Conservation (phyloP, 2,797 vertebrate genomes). For the Cynodonichthys magdalenae region DNA sequence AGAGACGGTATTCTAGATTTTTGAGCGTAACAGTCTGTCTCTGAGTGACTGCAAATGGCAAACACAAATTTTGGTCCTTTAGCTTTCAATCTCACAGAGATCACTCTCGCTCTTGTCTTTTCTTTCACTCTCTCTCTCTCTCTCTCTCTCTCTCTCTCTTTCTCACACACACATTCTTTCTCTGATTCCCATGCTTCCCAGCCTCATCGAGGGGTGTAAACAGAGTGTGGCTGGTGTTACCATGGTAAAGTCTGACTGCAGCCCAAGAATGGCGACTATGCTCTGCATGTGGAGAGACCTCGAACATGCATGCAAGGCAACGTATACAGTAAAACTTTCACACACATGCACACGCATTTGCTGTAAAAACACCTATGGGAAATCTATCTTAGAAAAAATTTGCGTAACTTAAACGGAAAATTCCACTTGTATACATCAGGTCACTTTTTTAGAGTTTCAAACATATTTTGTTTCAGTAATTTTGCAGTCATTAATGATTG, state of each 20-base stretch:
- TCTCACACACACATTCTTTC: conserved; percentile 41
- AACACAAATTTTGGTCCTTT: conserved; percentile 49
- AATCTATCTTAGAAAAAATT: conserved; percentile 12
- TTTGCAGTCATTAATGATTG: background rate
- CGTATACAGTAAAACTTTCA: conserved; percentile 60
- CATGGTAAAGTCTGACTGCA: conserved; percentile 73
- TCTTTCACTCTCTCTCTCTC: conserved; percentile 8
- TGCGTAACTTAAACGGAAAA: no score
- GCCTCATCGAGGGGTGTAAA: conserved; percentile 75
- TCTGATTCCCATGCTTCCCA: conserved; percentile 74
- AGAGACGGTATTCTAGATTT: conserved; percentile 66
- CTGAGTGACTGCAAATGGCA: conserved; percentile 41
- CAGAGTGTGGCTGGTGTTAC: conserved; percentile 79
- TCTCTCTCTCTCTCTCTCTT: conserved; percentile 2
- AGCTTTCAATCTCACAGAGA: conserved; percentile 28
- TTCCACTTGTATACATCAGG: background rate
- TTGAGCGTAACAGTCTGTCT: conserved; percentile 38
- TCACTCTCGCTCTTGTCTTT: conserved; percentile 13
- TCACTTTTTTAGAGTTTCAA: background rate
- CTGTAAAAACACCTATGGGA: conserved; percentile 29
- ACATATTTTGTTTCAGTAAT: background rate
- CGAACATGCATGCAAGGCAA: conserved; percentile 50
- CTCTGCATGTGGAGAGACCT: conserved; percentile 69
- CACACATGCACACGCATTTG: conserved; percentile 27
- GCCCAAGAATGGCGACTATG: conserved; percentile 84